Percentiles rank a stretch among this genome's conserved stretches.
Evolutionary conservation across 2,888 invertebrate genomes (phyloP).

Genomic region (Creontiades dilutus): DNA sequence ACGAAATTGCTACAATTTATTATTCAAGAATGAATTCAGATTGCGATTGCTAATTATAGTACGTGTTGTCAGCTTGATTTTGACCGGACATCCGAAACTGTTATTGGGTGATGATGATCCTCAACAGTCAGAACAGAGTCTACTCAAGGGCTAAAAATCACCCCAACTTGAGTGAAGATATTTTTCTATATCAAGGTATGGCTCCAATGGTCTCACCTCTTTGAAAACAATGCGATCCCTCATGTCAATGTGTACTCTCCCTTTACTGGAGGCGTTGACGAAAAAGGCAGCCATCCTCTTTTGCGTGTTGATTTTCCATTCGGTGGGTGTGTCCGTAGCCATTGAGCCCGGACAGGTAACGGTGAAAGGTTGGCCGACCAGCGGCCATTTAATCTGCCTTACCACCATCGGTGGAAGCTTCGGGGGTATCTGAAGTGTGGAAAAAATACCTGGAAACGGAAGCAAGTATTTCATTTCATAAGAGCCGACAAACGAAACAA

Average conservation of each 20-base stretch:
- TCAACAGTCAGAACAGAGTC: too few relatives aligned
- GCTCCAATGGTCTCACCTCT: neutral
- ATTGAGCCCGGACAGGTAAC: constrained; percentile 67
- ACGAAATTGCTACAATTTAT: too few relatives aligned
- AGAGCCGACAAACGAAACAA: too few relatives aligned
- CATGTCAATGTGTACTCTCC: constrained; percentile 34
- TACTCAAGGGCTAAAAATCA: too few relatives aligned
- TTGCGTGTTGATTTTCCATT: constrained; percentile 63
- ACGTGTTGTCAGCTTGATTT: too few relatives aligned
- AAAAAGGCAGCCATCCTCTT: constrained; percentile 47
- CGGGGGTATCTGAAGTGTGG: constrained; percentile 80
- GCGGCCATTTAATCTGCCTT: constrained; percentile 78
- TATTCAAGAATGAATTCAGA: too few relatives aligned
- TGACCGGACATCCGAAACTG: too few relatives aligned
- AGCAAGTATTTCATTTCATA: neutral
- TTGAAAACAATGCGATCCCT: constrained; percentile 42
- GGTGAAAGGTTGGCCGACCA: constrained; percentile 30
- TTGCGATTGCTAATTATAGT: too few relatives aligned
- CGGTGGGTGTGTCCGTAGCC: constrained; percentile 50
- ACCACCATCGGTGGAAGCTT: constrained; percentile 79
- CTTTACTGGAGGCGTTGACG: constrained; percentile 32
- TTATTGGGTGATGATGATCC: too few relatives aligned
- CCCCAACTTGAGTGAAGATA: too few relatives aligned
- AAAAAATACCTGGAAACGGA: constrained; percentile 79
- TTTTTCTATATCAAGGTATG: too few relatives aligned